Conservation (phyloP, 1,140 invertebrate species). For the Trichogramma pretiosum region DNA sequence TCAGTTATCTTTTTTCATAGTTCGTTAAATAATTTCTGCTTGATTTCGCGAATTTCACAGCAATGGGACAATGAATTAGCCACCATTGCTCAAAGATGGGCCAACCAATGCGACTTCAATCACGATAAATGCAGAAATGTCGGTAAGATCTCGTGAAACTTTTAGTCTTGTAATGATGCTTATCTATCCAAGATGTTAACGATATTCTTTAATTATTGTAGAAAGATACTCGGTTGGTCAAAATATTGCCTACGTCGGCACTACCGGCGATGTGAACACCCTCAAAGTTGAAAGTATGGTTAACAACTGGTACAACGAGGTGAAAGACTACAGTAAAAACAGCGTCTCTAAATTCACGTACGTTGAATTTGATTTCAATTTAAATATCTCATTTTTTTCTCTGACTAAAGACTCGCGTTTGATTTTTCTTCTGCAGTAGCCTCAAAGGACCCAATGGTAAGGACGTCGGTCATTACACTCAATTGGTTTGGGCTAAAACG, state of each 20-base stretch:
- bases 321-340: conserved; percentile 8
- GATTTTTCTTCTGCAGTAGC: background rate
- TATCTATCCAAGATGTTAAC: background rate
- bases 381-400: background rate
- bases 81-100: conserved; percentile 50
- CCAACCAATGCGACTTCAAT: conserved; percentile 48
- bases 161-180: background rate
- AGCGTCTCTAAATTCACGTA: conserved; percentile 10
- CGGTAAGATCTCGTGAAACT: conserved; percentile 34
- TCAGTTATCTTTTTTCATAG: background rate
- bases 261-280: background rate
- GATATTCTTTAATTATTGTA: background rate
- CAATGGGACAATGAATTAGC: conserved; percentile 53
- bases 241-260: conserved; percentile 14
- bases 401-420: background rate
- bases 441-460: too few species aligned
- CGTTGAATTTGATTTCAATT: background rate
- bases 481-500: conserved; percentile 41
- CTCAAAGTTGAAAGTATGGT: conserved; percentile 5
- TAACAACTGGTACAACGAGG: conserved; percentile 19
- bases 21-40: too few species aligned
- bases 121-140: conserved; percentile 49
- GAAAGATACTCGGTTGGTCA: conserved; percentile 13
- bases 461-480: conserved; percentile 31
- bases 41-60: conserved; percentile 23